A percentile compares a stretch with the other conserved stretches of the same genome.
Evolutionary conservation across 2,113 vertebrate genomes (phyloP).

Genomic region (Toxostoma redivivum): DNA sequence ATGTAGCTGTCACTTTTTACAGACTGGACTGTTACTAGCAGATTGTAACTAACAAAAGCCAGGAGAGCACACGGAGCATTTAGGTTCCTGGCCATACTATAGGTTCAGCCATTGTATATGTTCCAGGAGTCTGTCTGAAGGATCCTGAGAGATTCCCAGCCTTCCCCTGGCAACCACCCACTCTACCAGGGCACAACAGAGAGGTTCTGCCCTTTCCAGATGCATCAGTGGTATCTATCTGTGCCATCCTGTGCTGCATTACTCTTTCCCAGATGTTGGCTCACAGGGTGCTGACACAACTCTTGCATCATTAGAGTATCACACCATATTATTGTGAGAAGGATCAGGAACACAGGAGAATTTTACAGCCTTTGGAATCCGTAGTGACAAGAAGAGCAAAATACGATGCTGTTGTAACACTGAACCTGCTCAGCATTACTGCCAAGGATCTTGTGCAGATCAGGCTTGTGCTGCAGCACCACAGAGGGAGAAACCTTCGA

Average conservation of each 20-base stretch:
- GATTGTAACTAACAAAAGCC: neutral
- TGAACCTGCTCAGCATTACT: neutral
- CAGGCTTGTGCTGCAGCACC: neutral
- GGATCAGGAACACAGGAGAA: neutral
- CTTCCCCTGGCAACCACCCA: neutral
- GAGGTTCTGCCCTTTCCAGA: neutral
- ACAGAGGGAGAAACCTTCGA: neutral
- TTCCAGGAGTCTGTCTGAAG: neutral
- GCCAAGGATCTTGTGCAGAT: neutral
- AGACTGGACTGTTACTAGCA: neutral
- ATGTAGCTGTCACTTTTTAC: neutral
- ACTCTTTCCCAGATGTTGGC: neutral
- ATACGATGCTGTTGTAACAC: fast-evolving
- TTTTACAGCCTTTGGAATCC: neutral
- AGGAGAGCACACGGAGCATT: neutral
- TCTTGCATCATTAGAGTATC: neutral
- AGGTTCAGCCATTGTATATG: fast-evolving
- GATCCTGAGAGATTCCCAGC: neutral
- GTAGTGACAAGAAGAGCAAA: neutral
- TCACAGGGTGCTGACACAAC: neutral
- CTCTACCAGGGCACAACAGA: neutral
- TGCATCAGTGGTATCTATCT: neutral
- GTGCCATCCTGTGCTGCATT: neutral
- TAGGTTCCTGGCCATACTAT: neutral
- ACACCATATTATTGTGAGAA: neutral